Evolutionary conservation across 2,113 vertebrate genomes (phyloP).

Genomic region (Eudorcas thomsonii): DNA sequence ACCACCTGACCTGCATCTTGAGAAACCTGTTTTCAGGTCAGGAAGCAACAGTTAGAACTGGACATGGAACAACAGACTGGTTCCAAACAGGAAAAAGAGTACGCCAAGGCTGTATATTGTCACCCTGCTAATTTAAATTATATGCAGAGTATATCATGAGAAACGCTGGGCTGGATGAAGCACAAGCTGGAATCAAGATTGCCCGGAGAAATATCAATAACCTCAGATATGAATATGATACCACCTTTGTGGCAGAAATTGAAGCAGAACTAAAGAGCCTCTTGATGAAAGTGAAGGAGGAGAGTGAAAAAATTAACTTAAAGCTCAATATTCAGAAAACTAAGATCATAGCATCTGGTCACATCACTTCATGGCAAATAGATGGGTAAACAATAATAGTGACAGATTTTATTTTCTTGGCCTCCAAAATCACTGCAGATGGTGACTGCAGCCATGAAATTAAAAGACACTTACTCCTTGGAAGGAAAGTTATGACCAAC

Average conservation of each 20-base stretch:
- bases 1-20: too few species aligned
- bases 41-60: too few species aligned
- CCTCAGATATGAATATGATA: not conserved
- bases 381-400: not conserved
- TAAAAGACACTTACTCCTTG: not conserved
- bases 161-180: too few species aligned
- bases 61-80: too few species aligned
- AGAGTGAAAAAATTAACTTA: not conserved
- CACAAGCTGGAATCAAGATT: not conserved
- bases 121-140: too few species aligned
- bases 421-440: not conserved
- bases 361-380: not conserved
- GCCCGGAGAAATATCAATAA: not conserved
- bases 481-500: not conserved
- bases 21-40: too few species aligned
- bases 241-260: not conserved
- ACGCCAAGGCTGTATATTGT: too few species aligned
- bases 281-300: not conserved
- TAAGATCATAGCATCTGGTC: not conserved
- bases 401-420: fast-evolving
- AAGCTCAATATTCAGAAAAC: not conserved
- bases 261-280: not conserved
- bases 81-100: not conserved
- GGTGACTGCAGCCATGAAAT: not conserved
- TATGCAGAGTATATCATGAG: too few species aligned